A percentile compares a stretch with the other conserved stretches of the same genome.
phyloP scores from a whole-genome alignment of 2,797 vertebrate genomes.

The Siniperca obscura region DNA sequence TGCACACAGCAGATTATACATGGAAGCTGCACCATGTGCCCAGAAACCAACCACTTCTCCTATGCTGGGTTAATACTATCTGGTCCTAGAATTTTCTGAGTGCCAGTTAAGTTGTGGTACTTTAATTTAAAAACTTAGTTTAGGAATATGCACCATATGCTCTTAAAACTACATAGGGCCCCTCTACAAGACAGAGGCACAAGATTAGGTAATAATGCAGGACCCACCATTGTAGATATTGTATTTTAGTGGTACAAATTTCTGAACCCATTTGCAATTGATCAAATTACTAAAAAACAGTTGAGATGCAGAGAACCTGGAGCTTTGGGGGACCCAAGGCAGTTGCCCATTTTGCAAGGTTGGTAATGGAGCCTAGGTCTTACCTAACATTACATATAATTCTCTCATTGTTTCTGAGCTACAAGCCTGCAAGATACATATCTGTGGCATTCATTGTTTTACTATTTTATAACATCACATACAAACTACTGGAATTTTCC shows the following conservation, averaged over 20 bases:
- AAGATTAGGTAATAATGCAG: not conserved
- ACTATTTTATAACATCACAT: not conserved
- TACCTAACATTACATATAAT: not conserved
- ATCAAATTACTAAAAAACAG: not conserved
- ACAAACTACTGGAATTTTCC: not conserved
- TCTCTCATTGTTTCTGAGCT: not conserved
- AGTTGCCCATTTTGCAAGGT: not conserved
- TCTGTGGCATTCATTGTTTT: not conserved
- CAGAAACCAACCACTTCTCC: not conserved
- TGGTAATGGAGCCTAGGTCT: not conserved
- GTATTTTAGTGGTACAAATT: not conserved
- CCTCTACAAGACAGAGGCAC: not conserved
- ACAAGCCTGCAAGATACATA: not conserved
- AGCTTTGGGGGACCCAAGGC: not conserved
- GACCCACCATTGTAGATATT: not conserved
- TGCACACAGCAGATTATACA: not conserved
- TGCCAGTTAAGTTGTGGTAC: not conserved
- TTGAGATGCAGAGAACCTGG: not conserved
- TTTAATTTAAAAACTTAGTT: constrained; percentile 2
- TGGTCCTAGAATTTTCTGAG: not conserved
- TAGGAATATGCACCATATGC: not conserved
- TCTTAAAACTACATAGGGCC: not conserved
- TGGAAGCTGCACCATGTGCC: not conserved
- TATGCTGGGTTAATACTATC: not conserved
- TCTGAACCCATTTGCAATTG: not conserved